phyloP scores from a whole-genome alignment of 1,140 invertebrate genomes.

The Sitobion miscanthi region DNA sequence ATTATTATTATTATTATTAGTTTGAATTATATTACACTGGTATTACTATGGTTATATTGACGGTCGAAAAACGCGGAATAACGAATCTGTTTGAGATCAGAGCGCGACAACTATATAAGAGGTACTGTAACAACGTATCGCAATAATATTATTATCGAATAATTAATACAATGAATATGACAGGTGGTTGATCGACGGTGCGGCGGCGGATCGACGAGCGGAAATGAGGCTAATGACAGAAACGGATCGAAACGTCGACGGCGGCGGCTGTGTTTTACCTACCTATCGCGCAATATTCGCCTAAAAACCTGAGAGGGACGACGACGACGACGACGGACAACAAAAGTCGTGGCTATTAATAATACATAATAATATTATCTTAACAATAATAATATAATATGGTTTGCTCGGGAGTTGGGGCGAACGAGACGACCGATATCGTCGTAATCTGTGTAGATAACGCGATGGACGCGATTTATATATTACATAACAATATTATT shows the following conservation, averaged over 20 bases:
- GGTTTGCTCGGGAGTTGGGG: neutral
- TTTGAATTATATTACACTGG: too few species aligned
- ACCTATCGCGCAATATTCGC: neutral
- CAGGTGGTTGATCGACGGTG: too few species aligned
- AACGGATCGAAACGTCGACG: neutral
- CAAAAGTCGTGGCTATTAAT: neutral
- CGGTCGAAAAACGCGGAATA: too few species aligned
- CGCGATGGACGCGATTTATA: neutral
- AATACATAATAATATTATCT: neutral
- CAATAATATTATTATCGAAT: too few species aligned
- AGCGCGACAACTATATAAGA: too few species aligned
- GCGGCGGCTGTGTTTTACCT: neutral
- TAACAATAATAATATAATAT: neutral
- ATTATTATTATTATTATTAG: too few species aligned
- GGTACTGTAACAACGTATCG: too few species aligned
- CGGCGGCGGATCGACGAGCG: too few species aligned
- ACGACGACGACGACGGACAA: neutral
- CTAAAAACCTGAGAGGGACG: neutral
- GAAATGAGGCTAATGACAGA: neutral
- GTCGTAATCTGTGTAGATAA: neutral
- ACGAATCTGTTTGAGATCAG: too few species aligned
- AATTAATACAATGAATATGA: too few species aligned
- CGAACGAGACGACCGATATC: neutral
- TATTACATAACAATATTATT: too few species aligned
- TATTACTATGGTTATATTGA: too few species aligned